Evolutionary conservation across 2,113 vertebrate genomes (phyloP), one percentile per base, ranked within the genome.

Genomic region (Crotophaga sulcirostris): DNA sequence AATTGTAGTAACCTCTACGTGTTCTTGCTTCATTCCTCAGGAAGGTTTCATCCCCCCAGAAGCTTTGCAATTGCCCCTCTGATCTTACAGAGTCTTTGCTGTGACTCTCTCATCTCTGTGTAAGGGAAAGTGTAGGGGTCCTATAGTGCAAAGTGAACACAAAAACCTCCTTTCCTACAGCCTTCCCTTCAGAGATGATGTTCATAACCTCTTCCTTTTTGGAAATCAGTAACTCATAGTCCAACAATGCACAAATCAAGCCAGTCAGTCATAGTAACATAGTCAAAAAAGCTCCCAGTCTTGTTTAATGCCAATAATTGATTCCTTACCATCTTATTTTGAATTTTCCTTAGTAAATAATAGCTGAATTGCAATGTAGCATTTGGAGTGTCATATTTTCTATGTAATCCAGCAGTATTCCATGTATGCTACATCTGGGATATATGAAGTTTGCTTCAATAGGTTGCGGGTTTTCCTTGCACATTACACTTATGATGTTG

Each of bases 261-360:
- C 11, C 1, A 0, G 23, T 79, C 15, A 15, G 17, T 63, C 20
- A 29, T 9, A 54, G 6, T 74, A 28, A 10, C 3, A 2, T 16
- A 31, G 51, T 44, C 25, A 60, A 82, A 91, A n/a, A 85, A 66
- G 3, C n/a, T 81, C 16, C 1, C 6, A 17, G 1, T 60, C 9
- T 42, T 42, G 5, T 67, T 55, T 42, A 51, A 0, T 60, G 28
- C 3, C 55, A 55, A 84, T 42, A 45, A 16, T 14, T n/a, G 20
- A 10, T 38, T 68, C 63, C 47, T 31, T 8, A n/a, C 4, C 15
- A 34, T 14, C 23, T 89, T 54, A 33, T 55, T 76, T 64, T 87
- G n/a, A 89, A 31, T 15, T 93, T 90, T 28, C 6, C 18, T 55
- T 36, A 51, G 34, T 52, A 77, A 74, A 56, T 24, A 75, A 47